phyloP scores from a whole-genome alignment of 2,888 invertebrate genomes.

The Scaptomyza reducta region DNA sequence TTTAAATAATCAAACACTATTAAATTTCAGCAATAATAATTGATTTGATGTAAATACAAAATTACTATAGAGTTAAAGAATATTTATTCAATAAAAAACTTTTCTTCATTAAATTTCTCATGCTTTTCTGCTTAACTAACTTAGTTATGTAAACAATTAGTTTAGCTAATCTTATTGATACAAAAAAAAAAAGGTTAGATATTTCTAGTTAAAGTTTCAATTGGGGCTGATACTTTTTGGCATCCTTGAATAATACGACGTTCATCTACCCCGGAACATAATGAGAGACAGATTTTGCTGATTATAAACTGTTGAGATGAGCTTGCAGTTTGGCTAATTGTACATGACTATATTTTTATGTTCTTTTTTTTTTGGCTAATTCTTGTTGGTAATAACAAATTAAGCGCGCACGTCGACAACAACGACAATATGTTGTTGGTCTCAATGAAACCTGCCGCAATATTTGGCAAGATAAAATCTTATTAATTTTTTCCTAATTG shows the following conservation, averaged over 20 bases:
- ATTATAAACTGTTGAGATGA: constrained; percentile 50
- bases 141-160: background rate
- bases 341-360: constrained; percentile 36
- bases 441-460: constrained; percentile 67
- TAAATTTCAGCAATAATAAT: background rate
- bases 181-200: background rate
- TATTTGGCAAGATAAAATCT: constrained; percentile 33
- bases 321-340: constrained; percentile 74
- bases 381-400: constrained; percentile 67
- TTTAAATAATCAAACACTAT: constrained; percentile 11
- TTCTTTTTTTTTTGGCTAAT: constrained; percentile 46
- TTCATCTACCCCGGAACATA: constrained; percentile 53
- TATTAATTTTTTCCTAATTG: constrained; percentile 55
- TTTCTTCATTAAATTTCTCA: background rate
- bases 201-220: background rate
- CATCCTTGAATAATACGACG: constrained; percentile 44
- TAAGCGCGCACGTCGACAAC: constrained; percentile 54
- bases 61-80: no score
- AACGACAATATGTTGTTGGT: constrained; percentile 26
- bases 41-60: no score
- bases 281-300: constrained; percentile 11
- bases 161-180: background rate
- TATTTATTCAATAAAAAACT: constrained; percentile 24
- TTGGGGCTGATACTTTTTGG: background rate
- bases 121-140: background rate